These are phyloP conservation scores for Helogale parvula DNA, from an alignment of 2,113 vertebrate genomes.

Conservation along the genomic window DNA sequence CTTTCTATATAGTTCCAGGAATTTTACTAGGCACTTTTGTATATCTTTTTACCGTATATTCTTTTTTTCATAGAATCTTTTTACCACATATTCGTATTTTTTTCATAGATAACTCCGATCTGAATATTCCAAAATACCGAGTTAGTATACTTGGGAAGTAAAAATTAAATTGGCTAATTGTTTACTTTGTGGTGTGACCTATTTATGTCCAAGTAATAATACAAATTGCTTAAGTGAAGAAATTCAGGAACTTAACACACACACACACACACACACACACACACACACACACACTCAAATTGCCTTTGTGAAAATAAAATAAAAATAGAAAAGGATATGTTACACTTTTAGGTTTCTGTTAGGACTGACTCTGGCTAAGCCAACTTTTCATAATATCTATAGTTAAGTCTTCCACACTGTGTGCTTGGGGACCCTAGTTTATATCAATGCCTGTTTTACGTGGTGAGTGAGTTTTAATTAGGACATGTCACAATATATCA, in stretches of 20 bases:
- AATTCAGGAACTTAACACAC: not conserved
- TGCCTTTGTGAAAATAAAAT: not conserved
- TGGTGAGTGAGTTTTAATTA: not conserved
- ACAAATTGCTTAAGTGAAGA: not conserved
- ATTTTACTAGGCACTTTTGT: not conserved
- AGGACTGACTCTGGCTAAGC: not conserved
- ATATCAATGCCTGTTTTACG: not conserved
- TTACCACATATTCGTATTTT: not conserved
- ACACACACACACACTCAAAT: rapidly evolving
- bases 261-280: not conserved
- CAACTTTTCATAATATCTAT: not conserved
- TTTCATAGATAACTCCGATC: not conserved
- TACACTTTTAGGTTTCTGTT: not conserved
- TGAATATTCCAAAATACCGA: not conserved
- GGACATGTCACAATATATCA: not conserved
- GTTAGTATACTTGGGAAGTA: not conserved
- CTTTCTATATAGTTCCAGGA: not conserved
- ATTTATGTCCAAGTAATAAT: not conserved
- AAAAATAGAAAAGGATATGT: not conserved
- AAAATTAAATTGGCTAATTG: not conserved
- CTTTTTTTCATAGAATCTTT: not conserved
- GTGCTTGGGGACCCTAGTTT: not conserved
- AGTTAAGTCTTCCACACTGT: not conserved
- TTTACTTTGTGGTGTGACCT: not conserved
- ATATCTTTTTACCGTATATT: not conserved